Conservation (phyloP, 2,797 vertebrate genomes). For the Chelon auratus region DNA sequence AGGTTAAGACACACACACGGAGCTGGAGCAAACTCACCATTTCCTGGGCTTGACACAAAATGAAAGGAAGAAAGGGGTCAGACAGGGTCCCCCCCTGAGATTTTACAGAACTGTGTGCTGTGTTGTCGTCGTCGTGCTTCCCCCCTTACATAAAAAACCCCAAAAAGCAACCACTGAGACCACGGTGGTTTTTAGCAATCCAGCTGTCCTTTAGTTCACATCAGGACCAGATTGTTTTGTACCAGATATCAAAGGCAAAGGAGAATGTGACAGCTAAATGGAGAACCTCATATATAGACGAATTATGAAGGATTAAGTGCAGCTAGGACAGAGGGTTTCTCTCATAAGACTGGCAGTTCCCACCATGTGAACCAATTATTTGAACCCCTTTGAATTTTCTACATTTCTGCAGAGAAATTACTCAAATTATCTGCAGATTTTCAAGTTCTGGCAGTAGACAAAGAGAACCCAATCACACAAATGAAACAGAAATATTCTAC, state of each 20-base stretch:
- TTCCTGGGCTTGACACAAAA: slow-evolving; percentile 26
- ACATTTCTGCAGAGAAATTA: too few relatives aligned
- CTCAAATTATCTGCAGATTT: too few relatives aligned
- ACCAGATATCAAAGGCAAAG: slow-evolving; percentile 13
- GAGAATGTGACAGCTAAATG: slow-evolving; percentile 27
- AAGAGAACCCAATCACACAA: too few relatives aligned
- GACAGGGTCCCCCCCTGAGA: slow-evolving; percentile 28
- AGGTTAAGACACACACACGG: neutral
- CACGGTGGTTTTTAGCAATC: slow-evolving; percentile 33
- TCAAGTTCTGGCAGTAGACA: too few relatives aligned
- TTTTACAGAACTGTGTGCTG: slow-evolving; percentile 16
- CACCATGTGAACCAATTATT: neutral
- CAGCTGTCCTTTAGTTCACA: slow-evolving; percentile 43
- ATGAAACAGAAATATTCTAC: too few relatives aligned
- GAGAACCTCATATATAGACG: slow-evolving; percentile 33
- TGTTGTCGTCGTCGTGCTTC: neutral
- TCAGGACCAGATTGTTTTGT: slow-evolving; percentile 34
- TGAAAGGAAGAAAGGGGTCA: slow-evolving; percentile 23
- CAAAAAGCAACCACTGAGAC: slow-evolving; percentile 44
- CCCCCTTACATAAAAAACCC: slow-evolving; percentile 13
- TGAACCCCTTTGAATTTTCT: too few relatives aligned
- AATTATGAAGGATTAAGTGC: slow-evolving; percentile 44
- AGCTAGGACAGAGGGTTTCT: slow-evolving; percentile 26
- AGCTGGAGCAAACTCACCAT: slow-evolving; percentile 31
- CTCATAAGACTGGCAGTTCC: slow-evolving; percentile 14